Evolutionary conservation across 2,797 vertebrate species (phyloP), one percentile per base, ranked within the genome.

Genomic region (Hyperoplus immaculatus): DNA sequence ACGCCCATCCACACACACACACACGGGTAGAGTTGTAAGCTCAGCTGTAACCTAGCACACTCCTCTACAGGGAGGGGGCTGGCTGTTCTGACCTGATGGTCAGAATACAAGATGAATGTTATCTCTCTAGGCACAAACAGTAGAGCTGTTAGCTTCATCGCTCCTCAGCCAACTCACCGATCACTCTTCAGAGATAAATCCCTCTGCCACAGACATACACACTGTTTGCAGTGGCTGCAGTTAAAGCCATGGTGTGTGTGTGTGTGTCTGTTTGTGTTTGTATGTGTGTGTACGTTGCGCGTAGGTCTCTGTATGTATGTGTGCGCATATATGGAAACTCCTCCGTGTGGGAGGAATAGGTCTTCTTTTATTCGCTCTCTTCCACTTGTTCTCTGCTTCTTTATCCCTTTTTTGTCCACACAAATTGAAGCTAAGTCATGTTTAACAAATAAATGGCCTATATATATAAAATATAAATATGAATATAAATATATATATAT

Each of bases 381-480:
- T 91, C 85, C 89, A 87, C 86, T 84, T 89, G 90, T 86, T 88
- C 84, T 89, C 85, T 89, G 76, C 83, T 91, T 88, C 83, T 89
- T 86, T 89, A 83, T 91, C 85, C 88, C 84, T 88, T 80, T 85
- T 67, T 71, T 90, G 87, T 93, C 89, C 83, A 89, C 82, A 88
- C 89, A 88, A 89, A 91, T 84, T 84, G 85, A 89, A 90, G 77
- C 80, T 88, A 87, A 88, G 76, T 92, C 86, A 92, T 86, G 87
- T 91, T 91, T 88, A 93, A 89, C 83, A 83, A 88, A 91, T 89
- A 90, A 88, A 93, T 92, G 87, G 88, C 92, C 87, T 90, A 91
- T 91, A 94, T 93, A 92, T 89, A 92, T 86, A 92, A 57, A 15
- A 58, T 82, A 92, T 69, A 89, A 84, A 91, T 62, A 88, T 86